Percentiles rank a stretch among this genome's conserved stretches.
Evolutionary conservation across 2,797 vertebrate genomes (phyloP).

Genomic region (Sciurus vulgaris): DNA sequence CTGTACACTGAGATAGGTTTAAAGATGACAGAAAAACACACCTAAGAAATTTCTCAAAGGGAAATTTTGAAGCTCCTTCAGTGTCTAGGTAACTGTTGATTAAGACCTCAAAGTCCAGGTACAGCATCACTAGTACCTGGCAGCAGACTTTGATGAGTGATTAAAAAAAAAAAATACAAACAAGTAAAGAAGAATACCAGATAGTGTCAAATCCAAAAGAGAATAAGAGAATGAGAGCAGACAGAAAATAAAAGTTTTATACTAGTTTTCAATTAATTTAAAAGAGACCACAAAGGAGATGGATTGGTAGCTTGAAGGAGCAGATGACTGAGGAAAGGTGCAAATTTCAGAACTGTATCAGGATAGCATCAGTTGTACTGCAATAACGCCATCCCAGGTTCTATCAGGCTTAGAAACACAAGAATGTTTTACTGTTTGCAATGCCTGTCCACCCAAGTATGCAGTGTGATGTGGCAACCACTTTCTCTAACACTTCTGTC

Average conservation of each 20-base stretch:
- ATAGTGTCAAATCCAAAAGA: neutral
- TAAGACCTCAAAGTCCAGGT: neutral
- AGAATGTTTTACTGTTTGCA: neutral
- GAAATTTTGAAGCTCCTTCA: neutral
- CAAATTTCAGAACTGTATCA: neutral
- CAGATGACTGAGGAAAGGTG: neutral
- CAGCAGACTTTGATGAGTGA: neutral
- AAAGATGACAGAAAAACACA: neutral
- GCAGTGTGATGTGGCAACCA: neutral
- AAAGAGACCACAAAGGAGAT: neutral
- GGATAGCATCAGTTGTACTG: too few species aligned
- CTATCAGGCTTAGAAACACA: neutral
- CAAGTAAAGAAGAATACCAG: neutral
- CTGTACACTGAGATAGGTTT: neutral
- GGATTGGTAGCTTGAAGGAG: neutral
- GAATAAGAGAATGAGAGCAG: neutral
- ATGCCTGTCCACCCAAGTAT: neutral
- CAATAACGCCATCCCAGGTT: rapidly evolving
- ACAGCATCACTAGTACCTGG: neutral
- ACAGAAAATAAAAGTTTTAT: neutral
- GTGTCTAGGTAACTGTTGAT: neutral
- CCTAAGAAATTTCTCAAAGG: neutral
- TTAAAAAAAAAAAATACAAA: neutral
- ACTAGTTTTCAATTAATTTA: neutral
- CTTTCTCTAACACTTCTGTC: neutral